Conservation (phyloP, 2,113 vertebrate species). For the Campylorhamphus procurvoides region DNA sequence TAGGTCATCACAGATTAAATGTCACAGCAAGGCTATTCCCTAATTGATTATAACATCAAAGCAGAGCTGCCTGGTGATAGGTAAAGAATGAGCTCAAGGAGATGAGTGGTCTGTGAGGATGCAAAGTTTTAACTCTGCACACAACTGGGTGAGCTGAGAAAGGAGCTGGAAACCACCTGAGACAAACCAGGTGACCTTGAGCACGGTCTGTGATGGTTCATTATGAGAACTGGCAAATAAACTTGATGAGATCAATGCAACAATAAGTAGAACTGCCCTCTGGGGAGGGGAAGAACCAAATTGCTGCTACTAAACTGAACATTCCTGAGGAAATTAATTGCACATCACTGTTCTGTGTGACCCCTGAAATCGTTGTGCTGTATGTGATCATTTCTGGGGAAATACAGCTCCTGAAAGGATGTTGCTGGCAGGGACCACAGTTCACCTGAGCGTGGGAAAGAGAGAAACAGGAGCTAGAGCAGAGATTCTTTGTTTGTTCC, state of each 20-base stretch:
- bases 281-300: neutral
- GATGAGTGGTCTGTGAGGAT: neutral
- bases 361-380: neutral
- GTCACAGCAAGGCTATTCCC: neutral
- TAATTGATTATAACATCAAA: neutral
- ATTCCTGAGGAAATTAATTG: slow-evolving; percentile 34
- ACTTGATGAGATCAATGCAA: neutral
- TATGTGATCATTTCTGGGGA: neutral
- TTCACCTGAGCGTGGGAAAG: neutral
- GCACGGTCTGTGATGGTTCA: neutral
- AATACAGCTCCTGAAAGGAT: neutral
- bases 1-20: neutral
- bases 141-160: neutral
- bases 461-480: neutral
- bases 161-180: slow-evolving; percentile 14
- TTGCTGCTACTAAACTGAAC: neutral
- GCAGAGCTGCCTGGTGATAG: neutral
- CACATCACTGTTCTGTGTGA: neutral
- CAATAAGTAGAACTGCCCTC: neutral
- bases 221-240: neutral
- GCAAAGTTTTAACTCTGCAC: neutral
- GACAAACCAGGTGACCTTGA: slow-evolving; percentile 2
- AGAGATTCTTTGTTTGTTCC: neutral
- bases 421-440: neutral
- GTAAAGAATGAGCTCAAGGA: neutral